Base-by-base conservation (phyloP, 2,113 vertebrate species). In the Sceloporus tristichus region DNA sequence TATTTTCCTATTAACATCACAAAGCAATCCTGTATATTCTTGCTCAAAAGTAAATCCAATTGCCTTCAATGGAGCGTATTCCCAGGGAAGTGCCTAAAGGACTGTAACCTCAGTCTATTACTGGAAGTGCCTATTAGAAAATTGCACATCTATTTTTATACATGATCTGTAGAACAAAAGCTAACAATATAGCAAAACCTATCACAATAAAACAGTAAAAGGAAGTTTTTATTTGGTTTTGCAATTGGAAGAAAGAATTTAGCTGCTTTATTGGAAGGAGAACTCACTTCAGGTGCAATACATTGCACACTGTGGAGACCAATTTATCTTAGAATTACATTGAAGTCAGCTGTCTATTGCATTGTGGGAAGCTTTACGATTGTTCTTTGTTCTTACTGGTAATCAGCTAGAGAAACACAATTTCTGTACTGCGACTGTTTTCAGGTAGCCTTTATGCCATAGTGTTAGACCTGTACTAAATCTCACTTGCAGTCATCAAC, bases 311-410 rank as follows among this genome's bases (percentile, higher is more conserved):
- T 76, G 4, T 14, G 56, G 11, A 79, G 73, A 29, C 27, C 34
- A 81, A 74, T 87, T 88, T 82, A 59, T 71, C 11, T 83, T 81
- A 62, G 10, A 85, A 81, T 81, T 87, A 14, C 34, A 70, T 1
- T 76, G 76, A 85, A 85, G 0, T 87, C 1, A n/a, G 9, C 71
- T 76, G 13, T 70, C 79, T 83, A 2, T 3, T 53, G n/a, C 4
- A 25, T 4, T 74, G 14, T 23, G 2, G 86, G 19, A 14, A 86
- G 0, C 13, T 92, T 90, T 68, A 82, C 11, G 27, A 16, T 6
- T 85, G 1, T 11, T 90, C 85, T 84, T 89, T 78, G 1, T 81
- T 88, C 62, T 65, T 90, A 77, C 25, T 85, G 5, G 6, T 66
- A 66, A 82, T 40, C 8, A 88, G 3, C 53, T 10, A 9, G 74